Evolutionary conservation across 2,113 vertebrate genomes (phyloP).

Genomic region (Pachycephala philippinensis): DNA sequence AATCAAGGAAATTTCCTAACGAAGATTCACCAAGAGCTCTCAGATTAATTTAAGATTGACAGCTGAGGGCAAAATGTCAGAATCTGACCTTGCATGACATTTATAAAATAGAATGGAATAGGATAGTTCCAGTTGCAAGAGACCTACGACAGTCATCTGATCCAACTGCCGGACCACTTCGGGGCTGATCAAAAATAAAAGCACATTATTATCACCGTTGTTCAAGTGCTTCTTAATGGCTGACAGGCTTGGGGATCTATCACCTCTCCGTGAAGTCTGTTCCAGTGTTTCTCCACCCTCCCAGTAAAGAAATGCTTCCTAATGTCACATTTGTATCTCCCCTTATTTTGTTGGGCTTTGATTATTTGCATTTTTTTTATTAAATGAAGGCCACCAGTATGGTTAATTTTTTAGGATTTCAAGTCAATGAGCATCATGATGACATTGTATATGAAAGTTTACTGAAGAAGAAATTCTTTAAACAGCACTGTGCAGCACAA

Average conservation of each 20-base stretch:
- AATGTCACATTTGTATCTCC: neutral
- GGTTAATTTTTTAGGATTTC: neutral
- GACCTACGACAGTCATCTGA: neutral
- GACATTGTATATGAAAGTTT: neutral
- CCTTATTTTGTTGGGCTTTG: neutral
- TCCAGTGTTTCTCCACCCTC: neutral
- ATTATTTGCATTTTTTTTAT: neutral
- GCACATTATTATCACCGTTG: neutral
- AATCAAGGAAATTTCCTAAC: neutral
- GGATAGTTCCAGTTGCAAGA: neutral
- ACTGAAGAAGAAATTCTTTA: neutral
- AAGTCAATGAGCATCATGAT: neutral
- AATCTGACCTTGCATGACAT: neutral
- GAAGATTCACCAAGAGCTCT: neutral
- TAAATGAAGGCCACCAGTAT: neutral
- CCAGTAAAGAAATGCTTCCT: neutral
- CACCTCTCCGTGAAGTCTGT: neutral
- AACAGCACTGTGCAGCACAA: neutral
- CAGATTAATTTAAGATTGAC: neutral
- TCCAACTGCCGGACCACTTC: neutral
- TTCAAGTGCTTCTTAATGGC: neutral
- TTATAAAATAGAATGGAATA: neutral
- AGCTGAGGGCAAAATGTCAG: fast-evolving
- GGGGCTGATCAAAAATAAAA: neutral
- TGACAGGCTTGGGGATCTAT: neutral